Percentiles rank a stretch among this genome's conserved stretches.
phyloP scores from a whole-genome alignment of 2,113 vertebrate genomes.

The Scalopus aquaticus region DNA sequence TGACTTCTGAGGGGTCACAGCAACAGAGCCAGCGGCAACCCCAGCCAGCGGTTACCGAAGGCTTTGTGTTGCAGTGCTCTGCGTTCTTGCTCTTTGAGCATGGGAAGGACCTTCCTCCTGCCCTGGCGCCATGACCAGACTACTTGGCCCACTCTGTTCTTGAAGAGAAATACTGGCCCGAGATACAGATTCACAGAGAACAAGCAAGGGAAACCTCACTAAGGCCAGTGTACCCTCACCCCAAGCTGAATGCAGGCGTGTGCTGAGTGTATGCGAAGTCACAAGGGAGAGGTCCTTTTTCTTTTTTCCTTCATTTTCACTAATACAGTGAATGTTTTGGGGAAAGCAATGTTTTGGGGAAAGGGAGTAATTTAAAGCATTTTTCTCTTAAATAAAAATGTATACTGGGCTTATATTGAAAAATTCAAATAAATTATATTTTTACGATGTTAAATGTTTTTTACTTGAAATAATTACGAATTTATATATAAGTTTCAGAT shows the following conservation, averaged over 20 bases:
- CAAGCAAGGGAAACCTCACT: background rate
- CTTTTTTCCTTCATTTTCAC: background rate
- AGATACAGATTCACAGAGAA: background rate
- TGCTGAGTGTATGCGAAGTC: background rate
- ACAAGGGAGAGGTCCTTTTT: background rate
- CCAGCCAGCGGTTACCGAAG: background rate
- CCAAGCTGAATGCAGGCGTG: background rate
- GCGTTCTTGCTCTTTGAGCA: background rate
- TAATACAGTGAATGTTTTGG: background rate
- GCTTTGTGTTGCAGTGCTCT: background rate
- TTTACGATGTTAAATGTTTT: background rate
- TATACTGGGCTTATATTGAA: background rate
- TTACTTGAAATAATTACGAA: constrained; percentile 15
- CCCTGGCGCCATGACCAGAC: background rate
- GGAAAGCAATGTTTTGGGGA: background rate
- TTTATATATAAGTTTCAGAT: background rate
- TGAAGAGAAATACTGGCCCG: background rate
- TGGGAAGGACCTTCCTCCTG: background rate
- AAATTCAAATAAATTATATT: background rate
- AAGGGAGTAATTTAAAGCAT: background rate
- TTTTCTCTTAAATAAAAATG: constrained; percentile 33
- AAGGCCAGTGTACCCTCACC: background rate
- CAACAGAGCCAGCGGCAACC: background rate
- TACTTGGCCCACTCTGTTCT: background rate
- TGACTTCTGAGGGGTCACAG: background rate